Conservation (phyloP, 35 echinoderm and acorn worm species). For the Ptychodera flava region DNA sequence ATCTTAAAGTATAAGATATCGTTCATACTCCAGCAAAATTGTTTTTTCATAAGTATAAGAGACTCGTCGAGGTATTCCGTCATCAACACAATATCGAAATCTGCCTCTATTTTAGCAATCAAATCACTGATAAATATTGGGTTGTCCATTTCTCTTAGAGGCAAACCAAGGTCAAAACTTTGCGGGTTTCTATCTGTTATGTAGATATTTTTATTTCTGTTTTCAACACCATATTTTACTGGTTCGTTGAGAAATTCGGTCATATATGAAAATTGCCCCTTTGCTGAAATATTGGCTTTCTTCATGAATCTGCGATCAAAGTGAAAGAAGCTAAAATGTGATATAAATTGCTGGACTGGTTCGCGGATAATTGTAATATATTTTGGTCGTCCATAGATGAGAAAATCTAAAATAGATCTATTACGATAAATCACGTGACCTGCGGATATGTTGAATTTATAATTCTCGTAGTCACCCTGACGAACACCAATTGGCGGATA, state of each 20-base stretch:
- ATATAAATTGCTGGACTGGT: constrained; percentile 36
- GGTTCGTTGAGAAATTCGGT: not conserved
- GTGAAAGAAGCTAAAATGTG: constrained; percentile 24
- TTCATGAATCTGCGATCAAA: not conserved
- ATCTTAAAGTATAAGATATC: constrained; percentile 68
- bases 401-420: not conserved
- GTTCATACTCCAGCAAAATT: constrained; percentile 73
- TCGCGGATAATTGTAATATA: constrained; percentile 40
- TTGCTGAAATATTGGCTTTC: not conserved
- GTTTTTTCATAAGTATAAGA: constrained; percentile 48
- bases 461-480: not conserved
- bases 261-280: not conserved
- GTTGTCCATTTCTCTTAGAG: constrained; percentile 24
- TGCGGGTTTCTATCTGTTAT: constrained; percentile 28
- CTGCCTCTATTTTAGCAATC: constrained; percentile 35
- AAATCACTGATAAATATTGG: constrained; percentile 22
- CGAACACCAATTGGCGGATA: constrained; percentile 8
- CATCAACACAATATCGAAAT: constrained; percentile 84
- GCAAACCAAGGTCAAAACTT: constrained; percentile 67
- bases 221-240: not conserved
- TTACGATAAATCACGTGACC: constrained; percentile 30
- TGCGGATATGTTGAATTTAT: constrained; percentile 22
- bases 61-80: constrained; percentile 87
- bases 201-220: not conserved
- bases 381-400: constrained; percentile 5